A percentile compares a stretch with the other conserved stretches of the same genome.
These are phyloP conservation scores for Ophioninae sp. DNA, from an alignment of 2,888 invertebrate genomes.

Conservation along the genomic window DNA sequence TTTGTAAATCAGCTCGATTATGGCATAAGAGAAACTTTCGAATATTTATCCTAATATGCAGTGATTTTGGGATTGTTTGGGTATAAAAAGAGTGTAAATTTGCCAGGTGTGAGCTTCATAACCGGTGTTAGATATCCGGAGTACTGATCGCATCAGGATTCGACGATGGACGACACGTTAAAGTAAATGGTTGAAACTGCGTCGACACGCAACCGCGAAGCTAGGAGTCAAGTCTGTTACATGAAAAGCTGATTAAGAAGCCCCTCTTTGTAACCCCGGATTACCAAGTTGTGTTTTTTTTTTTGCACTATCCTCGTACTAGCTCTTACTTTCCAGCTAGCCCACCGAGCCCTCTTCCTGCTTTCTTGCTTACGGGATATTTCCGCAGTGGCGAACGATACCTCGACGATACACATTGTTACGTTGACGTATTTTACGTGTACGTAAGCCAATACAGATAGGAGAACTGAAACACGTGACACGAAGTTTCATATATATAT, in stretches of 20 bases:
- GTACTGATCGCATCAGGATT: constrained; percentile 45
- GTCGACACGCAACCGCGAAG: constrained; percentile 68
- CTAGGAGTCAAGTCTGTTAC: constrained; percentile 73
- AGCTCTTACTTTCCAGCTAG: constrained; percentile 17
- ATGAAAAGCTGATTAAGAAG: constrained; percentile 78
- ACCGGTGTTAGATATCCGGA: constrained; percentile 30
- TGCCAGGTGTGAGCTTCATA: constrained; percentile 42
- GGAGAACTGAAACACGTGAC: constrained; percentile 38
- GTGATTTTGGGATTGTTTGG: constrained; percentile 12
- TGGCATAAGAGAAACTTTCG: too few species aligned
- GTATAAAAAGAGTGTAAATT: constrained; percentile 24
- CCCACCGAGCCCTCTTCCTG: constrained; percentile 4
- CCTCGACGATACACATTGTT: constrained; percentile 57
- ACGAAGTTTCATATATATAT: constrained; percentile 52
- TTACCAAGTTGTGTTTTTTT: constrained; percentile 67
- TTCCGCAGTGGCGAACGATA: constrained; percentile 3
- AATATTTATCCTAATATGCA: not conserved
- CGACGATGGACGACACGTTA: constrained; percentile 52
- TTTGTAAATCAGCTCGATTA: too few species aligned
- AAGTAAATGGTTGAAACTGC: constrained; percentile 62
- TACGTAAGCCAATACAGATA: constrained; percentile 28
- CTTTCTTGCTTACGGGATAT: constrained; percentile 3
- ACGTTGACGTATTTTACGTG: constrained; percentile 2
- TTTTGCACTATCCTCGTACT: constrained; percentile 16
- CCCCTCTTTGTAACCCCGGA: constrained; percentile 68